phyloP scores from a whole-genome alignment of 2,113 vertebrate species.

The Ancistrus triradiatus region DNA sequence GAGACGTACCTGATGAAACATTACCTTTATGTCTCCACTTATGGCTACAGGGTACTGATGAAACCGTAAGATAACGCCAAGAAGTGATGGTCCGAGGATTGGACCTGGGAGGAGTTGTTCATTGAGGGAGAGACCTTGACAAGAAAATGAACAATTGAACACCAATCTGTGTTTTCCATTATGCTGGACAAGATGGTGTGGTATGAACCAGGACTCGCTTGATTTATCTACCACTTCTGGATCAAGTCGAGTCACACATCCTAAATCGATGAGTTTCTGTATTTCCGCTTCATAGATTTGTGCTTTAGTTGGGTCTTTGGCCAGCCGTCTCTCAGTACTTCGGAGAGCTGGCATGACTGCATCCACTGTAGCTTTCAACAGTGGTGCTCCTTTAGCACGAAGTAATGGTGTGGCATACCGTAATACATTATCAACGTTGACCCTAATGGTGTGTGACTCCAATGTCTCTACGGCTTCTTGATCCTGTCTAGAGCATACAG shows the following conservation, averaged over 20 bases:
- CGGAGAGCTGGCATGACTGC: slow-evolving; percentile 1
- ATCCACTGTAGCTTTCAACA: background rate
- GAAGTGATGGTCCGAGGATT: background rate
- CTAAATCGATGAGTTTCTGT: background rate
- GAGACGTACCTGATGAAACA: background rate
- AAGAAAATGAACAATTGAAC: background rate
- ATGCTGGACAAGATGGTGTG: slow-evolving; percentile 8
- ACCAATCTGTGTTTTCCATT: background rate
- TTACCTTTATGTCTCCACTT: background rate
- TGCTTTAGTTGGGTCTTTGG: background rate
- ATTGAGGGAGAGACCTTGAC: background rate
- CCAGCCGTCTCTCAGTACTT: slow-evolving; percentile 9
- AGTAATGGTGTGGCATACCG: slow-evolving; percentile 3
- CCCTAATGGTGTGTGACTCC: background rate
- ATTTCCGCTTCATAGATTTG: slow-evolving; percentile 12
- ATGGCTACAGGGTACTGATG: background rate
- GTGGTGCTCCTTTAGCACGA: background rate
- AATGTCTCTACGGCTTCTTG: background rate
- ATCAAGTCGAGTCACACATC: background rate
- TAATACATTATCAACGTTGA: background rate
- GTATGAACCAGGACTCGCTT: slow-evolving; percentile 7
- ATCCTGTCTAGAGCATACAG: background rate
- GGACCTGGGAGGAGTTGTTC: background rate
- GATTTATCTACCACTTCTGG: background rate
- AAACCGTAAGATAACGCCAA: background rate